phyloP scores from a whole-genome alignment of 2,797 vertebrate genomes.

The Clarias laeviceps region DNA sequence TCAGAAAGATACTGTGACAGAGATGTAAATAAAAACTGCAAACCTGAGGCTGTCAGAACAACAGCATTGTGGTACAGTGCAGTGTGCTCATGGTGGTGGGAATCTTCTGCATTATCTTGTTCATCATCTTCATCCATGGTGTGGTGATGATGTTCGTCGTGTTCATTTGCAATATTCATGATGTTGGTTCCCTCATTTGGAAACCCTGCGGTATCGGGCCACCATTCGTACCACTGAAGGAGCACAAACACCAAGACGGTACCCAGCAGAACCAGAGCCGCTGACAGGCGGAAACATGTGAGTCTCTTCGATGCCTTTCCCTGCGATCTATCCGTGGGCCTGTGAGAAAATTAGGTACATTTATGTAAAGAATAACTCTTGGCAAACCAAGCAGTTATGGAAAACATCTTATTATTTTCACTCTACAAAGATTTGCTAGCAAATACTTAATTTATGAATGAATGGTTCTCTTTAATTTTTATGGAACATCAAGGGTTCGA shows the following conservation, averaged over 20 bases:
- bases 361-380: neutral
- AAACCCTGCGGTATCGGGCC: constrained; percentile 14
- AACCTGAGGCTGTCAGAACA: constrained; percentile 60
- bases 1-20: too few species aligned
- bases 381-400: neutral
- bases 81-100: constrained; percentile 45
- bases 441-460: too few species aligned
- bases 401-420: neutral
- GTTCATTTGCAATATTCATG: constrained; percentile 15
- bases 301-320: constrained; percentile 2
- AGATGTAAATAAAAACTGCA: neutral
- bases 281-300: constrained; percentile 47
- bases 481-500: too few species aligned
- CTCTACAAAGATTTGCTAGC: too few species aligned
- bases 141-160: constrained; percentile 37
- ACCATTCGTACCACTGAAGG: constrained; percentile 49
- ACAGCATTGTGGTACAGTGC: constrained; percentile 58
- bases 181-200: neutral
- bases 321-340: constrained; percentile 13
- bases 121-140: constrained; percentile 25
- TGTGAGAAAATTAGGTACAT: constrained; percentile 15
- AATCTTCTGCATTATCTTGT: constrained; percentile 34
- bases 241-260: constrained; percentile 51
- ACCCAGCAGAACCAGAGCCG: constrained; percentile 51
- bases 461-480: too few species aligned